Base-by-base conservation (phyloP, 53 echinoderm and acorn worm genomes). In the Patiria pectinifera region DNA sequence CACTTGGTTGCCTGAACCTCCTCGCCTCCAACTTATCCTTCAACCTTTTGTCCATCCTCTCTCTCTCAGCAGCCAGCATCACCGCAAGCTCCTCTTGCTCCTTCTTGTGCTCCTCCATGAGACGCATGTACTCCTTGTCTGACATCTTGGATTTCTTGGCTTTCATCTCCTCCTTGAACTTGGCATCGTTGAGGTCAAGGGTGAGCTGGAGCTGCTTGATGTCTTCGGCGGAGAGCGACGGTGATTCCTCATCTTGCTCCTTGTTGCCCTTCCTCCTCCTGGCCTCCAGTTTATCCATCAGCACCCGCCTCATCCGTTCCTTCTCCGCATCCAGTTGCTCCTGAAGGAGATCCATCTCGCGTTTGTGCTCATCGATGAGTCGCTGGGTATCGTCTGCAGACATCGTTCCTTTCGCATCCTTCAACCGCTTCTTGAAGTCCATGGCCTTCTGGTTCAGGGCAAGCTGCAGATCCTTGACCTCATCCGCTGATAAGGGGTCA, bases 391-490 rank as follows among this genome's bases (percentile, higher is more conserved):
- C 91, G 18, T 91, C 94, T 8, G 74, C 62, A 44, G 91, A 82
- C 58, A 69, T 71, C 7, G 72, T 45, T 6, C 91, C 87, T 92
- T 92, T 95, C 24, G 93, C 88, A 59, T 93, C 94, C 71, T 93
- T 94, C 84, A 96, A 43, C 45, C 86, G 92, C 60, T 94, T 86
- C 78, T 91, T 95, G 89, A 97, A 97, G 83, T 91, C 80, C 91
- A 97, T 89, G 69, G 93, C 96, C 77, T 94, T 94, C 66, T 92
- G 95, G 87, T 94, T 96, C 45, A 97, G 85, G 60, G 97, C 97
- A 0, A 97, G 91, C 76, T 97, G 97, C 10, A 97, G 91, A 60
- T 97, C 97, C 78, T 92, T 96, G 62, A 97, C 76, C 77, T 97
- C 96, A 82, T 97, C 97, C 0, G 97, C 94, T 19, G 91, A 83